Base-by-base conservation (phyloP, 2,113 vertebrate genomes). In the Tragulus kanchil region DNA sequence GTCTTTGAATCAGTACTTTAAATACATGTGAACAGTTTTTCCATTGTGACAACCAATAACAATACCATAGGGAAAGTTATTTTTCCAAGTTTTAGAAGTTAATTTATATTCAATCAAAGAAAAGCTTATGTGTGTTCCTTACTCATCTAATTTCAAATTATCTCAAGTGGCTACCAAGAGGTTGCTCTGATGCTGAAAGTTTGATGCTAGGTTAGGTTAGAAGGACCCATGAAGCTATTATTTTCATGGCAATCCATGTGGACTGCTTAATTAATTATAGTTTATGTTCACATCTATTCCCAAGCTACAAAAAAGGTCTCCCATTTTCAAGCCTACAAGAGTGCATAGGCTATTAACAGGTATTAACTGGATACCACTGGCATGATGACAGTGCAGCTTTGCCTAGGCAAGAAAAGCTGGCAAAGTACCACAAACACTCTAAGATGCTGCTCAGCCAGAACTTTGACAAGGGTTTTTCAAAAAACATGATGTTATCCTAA, bases 401-500 rank as follows among this genome's bases (percentile, higher is more conserved):
- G 91, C 87, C 90, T n/a, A 64, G 93, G 79, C 83, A 97, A 79
- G 90, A 79, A 84, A 83, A 64, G 62, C 67, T 96, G 92, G 89
- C 96, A 91, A 5, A 58, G 3, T 13, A 58, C 58, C 61, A 5
- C 16, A 88, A 93, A 94, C 58, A 95, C 71, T 92, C 77, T 50
- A 52, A 17, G 90, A 90, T 90, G 31, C n/a, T 86, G 36, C 56
- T 73, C 56, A 56, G 92, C 93, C 95, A 97, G 94, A 95, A 93
- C 50, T 90, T 93, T 84, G 79, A 97, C 87, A 82, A 65, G 61
- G 88, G 71, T 82, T 97, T 98, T 96, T 62, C 97, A 92, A 94
- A 97, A 97, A 98, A 97, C 95, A 97, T 94, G 96, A 94, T 97
- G 92, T 94, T 97, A 95, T 97, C 97, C 96, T 91, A 71, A 97